Conservation (phyloP, 2,888 invertebrate genomes). For the Tethea ocularis region DNA sequence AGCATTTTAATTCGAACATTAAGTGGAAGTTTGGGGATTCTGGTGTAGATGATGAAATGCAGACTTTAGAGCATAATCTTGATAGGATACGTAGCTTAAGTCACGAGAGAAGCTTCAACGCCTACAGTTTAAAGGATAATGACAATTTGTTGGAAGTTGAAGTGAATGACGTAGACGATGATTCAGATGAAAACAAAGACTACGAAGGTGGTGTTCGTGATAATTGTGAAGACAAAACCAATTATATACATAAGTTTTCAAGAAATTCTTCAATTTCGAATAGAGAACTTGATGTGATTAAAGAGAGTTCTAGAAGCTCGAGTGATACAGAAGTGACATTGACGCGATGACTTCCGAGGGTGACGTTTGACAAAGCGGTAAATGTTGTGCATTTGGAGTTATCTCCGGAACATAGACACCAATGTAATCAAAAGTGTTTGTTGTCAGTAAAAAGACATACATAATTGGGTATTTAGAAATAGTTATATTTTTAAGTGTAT, state of each 20-base stretch:
- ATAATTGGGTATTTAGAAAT: slow-evolving; percentile 45
- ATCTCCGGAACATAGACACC: slow-evolving; percentile 55
- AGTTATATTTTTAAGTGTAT: slow-evolving; percentile 52
- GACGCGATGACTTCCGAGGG: slow-evolving; percentile 80
- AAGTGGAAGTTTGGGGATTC: slow-evolving; percentile 80
- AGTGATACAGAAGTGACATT: slow-evolving; percentile 82
- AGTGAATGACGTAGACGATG: slow-evolving; percentile 70
- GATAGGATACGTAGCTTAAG: slow-evolving; percentile 79
- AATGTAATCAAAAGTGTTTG: slow-evolving; percentile 53
- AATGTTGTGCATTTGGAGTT: slow-evolving; percentile 71
- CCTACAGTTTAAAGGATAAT: slow-evolving; percentile 64
- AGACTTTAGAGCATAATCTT: slow-evolving; percentile 74
- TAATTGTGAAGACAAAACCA: slow-evolving; percentile 72
- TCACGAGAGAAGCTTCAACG: slow-evolving; percentile 69
- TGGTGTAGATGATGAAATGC: slow-evolving; percentile 65
- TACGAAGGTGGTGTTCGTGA: slow-evolving; percentile 62
- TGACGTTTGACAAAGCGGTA: slow-evolving; percentile 74
- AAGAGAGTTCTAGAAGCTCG: slow-evolving; percentile 80
- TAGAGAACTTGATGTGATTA: slow-evolving; percentile 79
- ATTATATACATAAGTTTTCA: slow-evolving; percentile 74
- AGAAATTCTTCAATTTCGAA: slow-evolving; percentile 77
- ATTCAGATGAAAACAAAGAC: slow-evolving; percentile 57
- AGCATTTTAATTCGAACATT: slow-evolving; percentile 78
- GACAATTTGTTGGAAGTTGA: slow-evolving; percentile 77
- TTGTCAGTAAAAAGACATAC: slow-evolving; percentile 46